Evolutionary conservation across 2,797 vertebrate genomes (phyloP), one percentile per base, ranked within the genome.

Genomic region (Microhierax caerulescens): DNA sequence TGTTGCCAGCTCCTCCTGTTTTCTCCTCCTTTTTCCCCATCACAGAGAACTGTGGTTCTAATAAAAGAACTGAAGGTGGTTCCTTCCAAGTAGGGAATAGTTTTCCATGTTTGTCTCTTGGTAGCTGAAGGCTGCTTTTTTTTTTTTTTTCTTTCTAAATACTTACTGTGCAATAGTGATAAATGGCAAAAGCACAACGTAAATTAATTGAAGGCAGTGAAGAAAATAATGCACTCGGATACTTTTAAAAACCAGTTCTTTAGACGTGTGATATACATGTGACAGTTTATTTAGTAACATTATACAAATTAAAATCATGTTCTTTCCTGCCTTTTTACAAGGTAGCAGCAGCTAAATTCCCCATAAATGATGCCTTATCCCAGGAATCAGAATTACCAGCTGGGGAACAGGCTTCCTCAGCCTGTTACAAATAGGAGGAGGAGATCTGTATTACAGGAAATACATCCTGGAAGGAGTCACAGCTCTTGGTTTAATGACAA

Each of bases 231-330:
- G 28, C 43, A 21, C 63, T 80, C 20, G 23, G 37, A 64, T 69
- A 23, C 8, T 34, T 67, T 24, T 30, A 34, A 63, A 68, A 53
- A 22, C 2, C 9, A 19, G 1, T 64, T 73, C 36, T 54, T 77
- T 32, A 27, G 36, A 27, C 2, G 3, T 4, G 8, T 13, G 47
- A 18, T 37, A 17, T 5, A 47, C 5, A 1, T 16, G 22, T 13
- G 36, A 27, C 11, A 32, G 34, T 41, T 56, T 25, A 51, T 27
- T 53, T 25, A 56, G 36, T 24, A 47, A 60, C 72, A 47, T 47
- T 10, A 14, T 5, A 17, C 19, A 32, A 47, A 39, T 25, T 7
- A 57, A 37, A 34, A 34, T 23, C 8, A 32, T 43, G 9, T 18
- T 50, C n/a, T 67, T 50, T 21, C 20, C 36, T 47, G 41, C 28